Conservation (phyloP, 2,797 vertebrate species). For the Leptoclinus maculatus region DNA sequence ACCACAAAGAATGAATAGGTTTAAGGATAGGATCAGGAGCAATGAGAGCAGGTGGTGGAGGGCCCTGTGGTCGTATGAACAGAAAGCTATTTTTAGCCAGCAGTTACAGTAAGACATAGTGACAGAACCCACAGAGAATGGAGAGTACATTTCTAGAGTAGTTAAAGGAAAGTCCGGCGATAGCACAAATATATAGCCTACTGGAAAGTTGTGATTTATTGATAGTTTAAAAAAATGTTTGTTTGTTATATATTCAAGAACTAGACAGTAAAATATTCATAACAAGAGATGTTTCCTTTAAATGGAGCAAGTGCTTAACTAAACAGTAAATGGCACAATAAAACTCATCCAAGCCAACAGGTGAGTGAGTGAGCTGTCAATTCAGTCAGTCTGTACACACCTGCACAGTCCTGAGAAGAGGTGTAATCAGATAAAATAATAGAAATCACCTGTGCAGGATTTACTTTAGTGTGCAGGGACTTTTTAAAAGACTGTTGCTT, state of each 20-base stretch:
- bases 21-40: neutral
- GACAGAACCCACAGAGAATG: neutral
- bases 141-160: neutral
- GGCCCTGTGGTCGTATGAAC: constrained; percentile 28
- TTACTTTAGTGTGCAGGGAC: neutral
- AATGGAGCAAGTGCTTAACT: neutral
- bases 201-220: neutral
- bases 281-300: neutral
- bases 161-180: neutral
- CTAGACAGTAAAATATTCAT: neutral
- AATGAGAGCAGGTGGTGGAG: constrained; percentile 36
- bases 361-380: neutral
- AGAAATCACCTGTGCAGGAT: neutral
- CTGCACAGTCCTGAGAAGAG: too few relatives aligned
- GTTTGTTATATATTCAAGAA: neutral
- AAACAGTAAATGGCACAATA: neutral
- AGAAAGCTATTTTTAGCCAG: constrained; percentile 7
- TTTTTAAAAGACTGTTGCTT: neutral
- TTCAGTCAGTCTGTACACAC: too few relatives aligned
- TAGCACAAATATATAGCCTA: neutral
- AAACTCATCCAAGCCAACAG: neutral
- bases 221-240: neutral
- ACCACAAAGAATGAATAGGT: constrained; percentile 41
- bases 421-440: neutral
- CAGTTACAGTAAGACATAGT: neutral